Evolutionary conservation across 2,113 vertebrate genomes (phyloP), one percentile per base, ranked within the genome.

Genomic region (Syrrhaptes paradoxus): DNA sequence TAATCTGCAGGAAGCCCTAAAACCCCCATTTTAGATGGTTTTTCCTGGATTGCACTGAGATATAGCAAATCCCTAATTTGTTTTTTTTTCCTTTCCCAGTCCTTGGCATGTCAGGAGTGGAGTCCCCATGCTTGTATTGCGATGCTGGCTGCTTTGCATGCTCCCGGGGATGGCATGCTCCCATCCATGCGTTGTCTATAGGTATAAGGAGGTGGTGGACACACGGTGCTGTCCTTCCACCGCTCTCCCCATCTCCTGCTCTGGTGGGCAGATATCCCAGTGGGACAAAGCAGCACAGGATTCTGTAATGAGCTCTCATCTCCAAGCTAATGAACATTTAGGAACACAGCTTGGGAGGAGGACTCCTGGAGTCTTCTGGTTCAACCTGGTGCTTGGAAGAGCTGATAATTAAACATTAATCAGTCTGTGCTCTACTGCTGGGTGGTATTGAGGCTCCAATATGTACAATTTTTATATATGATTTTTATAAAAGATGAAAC

Each of bases 151-250:
- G 25, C 58, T 83, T n/a, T 83, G 58, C 75, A 25, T 49, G 58
- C 26, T 65, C 16, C n/a, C 7, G 2, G 45, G 41, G 13, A 9
- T 9, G 43, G 28, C 3, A 19, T 3, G 7, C 43, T 80, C 25
- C 48, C 24, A 41, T 61, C 65, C 5, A 0, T 6, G 12, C 2
- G 0, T 8, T 74, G 7, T 20, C 55, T 59, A 3, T 24, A 54
- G 38, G n/a, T 55, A 13, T 15, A 14, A 49, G 36, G 38, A 51
- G 36, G 0, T 59, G 65, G 22, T 65, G 55, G 31, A 7, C 28
- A 14, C 26, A 0, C 9, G 2, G 6, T 59, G n/a, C 76, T n/a
- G 4, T 73, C 28, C 7, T 83, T 45, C 51, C 73, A 34, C 18
- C 25, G 46, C 36, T 45, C 10, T 52, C 28, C 57, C 55, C 16